phyloP scores from a whole-genome alignment of 1,140 invertebrate genomes.

The Drosophila mayri region DNA sequence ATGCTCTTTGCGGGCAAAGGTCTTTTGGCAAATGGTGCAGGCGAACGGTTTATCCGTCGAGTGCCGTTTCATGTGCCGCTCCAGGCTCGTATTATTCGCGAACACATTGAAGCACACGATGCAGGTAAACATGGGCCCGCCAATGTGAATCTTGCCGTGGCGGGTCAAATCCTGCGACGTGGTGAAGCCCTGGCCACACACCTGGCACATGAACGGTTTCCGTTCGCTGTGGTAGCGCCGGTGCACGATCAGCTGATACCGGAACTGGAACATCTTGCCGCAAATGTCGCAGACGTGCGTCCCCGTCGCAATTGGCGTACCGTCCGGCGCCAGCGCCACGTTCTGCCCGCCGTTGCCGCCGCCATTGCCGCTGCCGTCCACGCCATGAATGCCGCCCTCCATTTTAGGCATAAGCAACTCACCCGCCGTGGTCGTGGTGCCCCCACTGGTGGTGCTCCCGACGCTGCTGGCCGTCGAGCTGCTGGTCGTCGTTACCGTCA shows the following conservation, averaged over 20 bases:
- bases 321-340: conserved; percentile 86
- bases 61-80: conserved; percentile 91
- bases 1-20: conserved; percentile 94
- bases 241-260: conserved; percentile 93
- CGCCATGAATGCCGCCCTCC: conserved; percentile 86
- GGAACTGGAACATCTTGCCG: conserved; percentile 93
- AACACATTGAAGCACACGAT: conserved; percentile 91
- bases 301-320: conserved; percentile 87
- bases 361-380: conserved; percentile 57
- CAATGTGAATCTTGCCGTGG: conserved; percentile 93
- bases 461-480: conserved; percentile 45
- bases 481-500: conserved; percentile 48
- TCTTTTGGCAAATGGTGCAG: conserved; percentile 93
- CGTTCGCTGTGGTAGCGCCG: conserved; percentile 93
- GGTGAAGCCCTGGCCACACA: conserved; percentile 92
- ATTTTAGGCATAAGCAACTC: conserved; percentile 86
- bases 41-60: conserved; percentile 93
- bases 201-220: conserved; percentile 93
- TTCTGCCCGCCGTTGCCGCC: conserved; percentile 85
- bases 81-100: conserved; percentile 89
- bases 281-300: conserved; percentile 93
- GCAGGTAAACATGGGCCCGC: conserved; percentile 90
- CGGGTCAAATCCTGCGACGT: conserved; percentile 91
- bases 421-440: conserved; percentile 63
- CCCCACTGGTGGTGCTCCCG: conserved; percentile 49